Evolutionary conservation across 2,797 vertebrate species (phyloP).

Genomic region (Lagodon rhomboides): DNA sequence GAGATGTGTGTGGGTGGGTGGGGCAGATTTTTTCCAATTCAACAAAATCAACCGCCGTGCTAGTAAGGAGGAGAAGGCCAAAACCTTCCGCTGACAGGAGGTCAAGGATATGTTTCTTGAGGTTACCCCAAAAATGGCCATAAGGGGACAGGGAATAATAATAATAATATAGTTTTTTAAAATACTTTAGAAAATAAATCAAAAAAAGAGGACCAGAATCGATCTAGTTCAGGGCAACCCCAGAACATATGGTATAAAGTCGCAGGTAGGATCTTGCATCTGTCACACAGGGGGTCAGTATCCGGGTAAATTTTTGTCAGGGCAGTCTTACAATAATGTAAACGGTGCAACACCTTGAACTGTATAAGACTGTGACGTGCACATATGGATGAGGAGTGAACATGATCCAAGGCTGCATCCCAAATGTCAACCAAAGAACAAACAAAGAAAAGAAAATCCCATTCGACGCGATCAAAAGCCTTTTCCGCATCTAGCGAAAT

Average conservation of each 20-base stretch:
- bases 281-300: no score
- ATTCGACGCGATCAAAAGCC: no score
- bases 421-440: neutral
- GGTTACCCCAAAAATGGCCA: neutral
- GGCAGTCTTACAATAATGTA: no score
- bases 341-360: no score
- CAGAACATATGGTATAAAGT: no score
- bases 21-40: neutral
- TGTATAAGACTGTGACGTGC: no score
- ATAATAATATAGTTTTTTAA: neutral
- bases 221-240: no score
- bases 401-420: neutral
- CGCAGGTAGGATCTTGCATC: no score
- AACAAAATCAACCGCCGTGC: neutral
- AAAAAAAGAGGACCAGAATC: no score
- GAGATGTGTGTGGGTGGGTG: neutral
- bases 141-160: neutral
- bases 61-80: neutral
- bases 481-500: no score
- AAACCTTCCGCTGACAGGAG: neutral
- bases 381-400: neutral
- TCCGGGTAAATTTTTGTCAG: no score
- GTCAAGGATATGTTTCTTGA: neutral
- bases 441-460: no score
- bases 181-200: conserved; percentile 1